Evolutionary conservation across 2,113 vertebrate species (phyloP).

Genomic region (Triplophysa siluroides): DNA sequence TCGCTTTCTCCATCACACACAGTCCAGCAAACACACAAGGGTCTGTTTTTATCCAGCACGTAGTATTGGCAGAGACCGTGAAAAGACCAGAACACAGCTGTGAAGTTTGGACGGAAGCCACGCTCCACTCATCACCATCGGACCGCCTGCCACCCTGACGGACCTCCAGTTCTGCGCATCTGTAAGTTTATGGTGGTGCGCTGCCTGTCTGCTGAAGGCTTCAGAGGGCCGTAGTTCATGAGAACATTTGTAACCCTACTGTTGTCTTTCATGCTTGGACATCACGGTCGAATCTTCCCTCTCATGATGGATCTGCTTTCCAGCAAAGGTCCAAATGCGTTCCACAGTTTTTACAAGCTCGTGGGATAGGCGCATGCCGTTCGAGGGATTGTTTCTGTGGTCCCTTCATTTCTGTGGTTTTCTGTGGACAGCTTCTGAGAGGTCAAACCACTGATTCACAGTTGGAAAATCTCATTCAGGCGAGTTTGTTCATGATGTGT

Average conservation of each 20-base stretch:
- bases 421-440: neutral
- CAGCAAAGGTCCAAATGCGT: neutral
- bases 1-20: slow-evolving; percentile 7
- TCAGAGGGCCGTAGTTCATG: neutral
- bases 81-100: slow-evolving; percentile 46
- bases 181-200: neutral
- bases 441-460: slow-evolving; percentile 10
- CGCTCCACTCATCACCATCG: slow-evolving; percentile 31
- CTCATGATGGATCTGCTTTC: neutral
- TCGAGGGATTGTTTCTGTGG: neutral
- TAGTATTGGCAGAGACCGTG: slow-evolving; percentile 14
- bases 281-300: neutral
- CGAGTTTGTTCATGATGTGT: neutral
- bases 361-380: neutral
- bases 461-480: neutral
- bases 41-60: slow-evolving; percentile 26
- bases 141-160: neutral
- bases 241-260: slow-evolving; percentile 3
- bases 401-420: slow-evolving; percentile 22
- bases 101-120: slow-evolving; percentile 37
- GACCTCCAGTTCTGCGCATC: slow-evolving; percentile 14
- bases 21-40: slow-evolving; percentile 24
- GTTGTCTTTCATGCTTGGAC: neutral
- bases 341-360: neutral
- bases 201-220: neutral